phyloP scores from a whole-genome alignment of 2,888 invertebrate species.

The Agrenia bidenticulata region DNA sequence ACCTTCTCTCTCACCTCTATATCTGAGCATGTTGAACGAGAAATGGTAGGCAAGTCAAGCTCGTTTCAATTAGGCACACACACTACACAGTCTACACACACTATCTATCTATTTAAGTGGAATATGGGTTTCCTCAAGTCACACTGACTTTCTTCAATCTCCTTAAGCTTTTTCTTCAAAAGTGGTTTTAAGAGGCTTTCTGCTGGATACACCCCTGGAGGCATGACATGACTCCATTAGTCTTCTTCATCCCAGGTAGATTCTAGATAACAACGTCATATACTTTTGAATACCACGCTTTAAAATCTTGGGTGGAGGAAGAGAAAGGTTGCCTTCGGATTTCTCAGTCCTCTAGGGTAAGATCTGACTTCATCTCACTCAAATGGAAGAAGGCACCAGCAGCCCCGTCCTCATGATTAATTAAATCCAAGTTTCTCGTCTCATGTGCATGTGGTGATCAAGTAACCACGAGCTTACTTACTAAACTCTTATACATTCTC shows the following conservation, averaged over 20 bases:
- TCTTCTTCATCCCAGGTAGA: slow-evolving; percentile 1
- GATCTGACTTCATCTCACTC: not conserved
- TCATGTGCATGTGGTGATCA: slow-evolving; percentile 19
- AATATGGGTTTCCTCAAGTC: not conserved
- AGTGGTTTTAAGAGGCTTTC: slow-evolving; percentile 22
- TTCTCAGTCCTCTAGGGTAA: not conserved
- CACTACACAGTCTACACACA: not conserved
- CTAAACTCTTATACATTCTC: not conserved
- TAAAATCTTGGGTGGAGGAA: too few species aligned
- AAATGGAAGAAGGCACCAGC: not conserved
- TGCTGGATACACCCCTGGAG: slow-evolving; percentile 19
- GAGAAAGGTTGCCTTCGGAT: not conserved
- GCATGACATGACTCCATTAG: slow-evolving; percentile 18
- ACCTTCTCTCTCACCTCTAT: too few species aligned
- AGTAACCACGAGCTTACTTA: slow-evolving; percentile 1
- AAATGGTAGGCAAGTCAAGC: not conserved
- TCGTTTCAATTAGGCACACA: slow-evolving; percentile 1
- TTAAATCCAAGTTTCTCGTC: slow-evolving; percentile 26
- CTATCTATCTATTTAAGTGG: too few species aligned
- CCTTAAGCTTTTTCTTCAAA: slow-evolving; percentile 12
- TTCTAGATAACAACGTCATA: too few species aligned
- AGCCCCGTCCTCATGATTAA: slow-evolving; percentile 22
- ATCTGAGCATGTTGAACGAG: too few species aligned
- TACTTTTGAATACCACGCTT: too few species aligned
- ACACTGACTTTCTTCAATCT: slow-evolving; percentile 9